Evolutionary conservation across 2,797 vertebrate genomes (phyloP).

Genomic region (Danio kyathit): DNA sequence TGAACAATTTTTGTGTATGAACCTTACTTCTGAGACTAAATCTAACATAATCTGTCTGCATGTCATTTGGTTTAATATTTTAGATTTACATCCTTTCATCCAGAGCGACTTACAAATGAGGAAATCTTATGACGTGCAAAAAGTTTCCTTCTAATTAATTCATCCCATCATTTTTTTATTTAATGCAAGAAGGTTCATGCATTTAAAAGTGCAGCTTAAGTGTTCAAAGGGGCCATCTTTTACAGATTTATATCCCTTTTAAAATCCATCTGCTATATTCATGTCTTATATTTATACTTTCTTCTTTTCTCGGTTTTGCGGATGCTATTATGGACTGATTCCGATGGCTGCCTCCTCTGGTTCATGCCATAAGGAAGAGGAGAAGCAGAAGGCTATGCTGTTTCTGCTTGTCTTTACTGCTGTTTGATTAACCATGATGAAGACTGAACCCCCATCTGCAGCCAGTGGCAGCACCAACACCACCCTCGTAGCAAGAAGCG

Average conservation of each 20-base stretch:
- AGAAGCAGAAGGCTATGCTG: constrained; percentile 62
- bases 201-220: not conserved
- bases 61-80: constrained; percentile 12
- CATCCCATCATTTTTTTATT: not conserved
- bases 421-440: constrained; percentile 89
- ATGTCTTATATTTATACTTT: constrained; percentile 28
- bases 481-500: constrained; percentile 81
- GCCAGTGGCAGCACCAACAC: constrained; percentile 71
- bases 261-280: not conserved
- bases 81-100: not conserved
- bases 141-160: not conserved
- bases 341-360: constrained; percentile 28
- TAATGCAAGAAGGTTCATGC: not conserved
- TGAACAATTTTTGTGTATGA: not conserved
- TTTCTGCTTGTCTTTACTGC: constrained; percentile 67
- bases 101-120: not conserved
- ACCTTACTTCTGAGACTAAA: not conserved
- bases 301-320: constrained; percentile 24
- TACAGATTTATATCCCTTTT: not conserved
- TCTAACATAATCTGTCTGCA: not conserved
- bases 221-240: not conserved
- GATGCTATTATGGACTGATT: constrained; percentile 19
- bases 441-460: constrained; percentile 88
- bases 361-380: constrained; percentile 23
- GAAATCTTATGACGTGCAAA: not conserved